Conservation (phyloP, 2,797 vertebrate species). For the Carduelis carduelis region DNA sequence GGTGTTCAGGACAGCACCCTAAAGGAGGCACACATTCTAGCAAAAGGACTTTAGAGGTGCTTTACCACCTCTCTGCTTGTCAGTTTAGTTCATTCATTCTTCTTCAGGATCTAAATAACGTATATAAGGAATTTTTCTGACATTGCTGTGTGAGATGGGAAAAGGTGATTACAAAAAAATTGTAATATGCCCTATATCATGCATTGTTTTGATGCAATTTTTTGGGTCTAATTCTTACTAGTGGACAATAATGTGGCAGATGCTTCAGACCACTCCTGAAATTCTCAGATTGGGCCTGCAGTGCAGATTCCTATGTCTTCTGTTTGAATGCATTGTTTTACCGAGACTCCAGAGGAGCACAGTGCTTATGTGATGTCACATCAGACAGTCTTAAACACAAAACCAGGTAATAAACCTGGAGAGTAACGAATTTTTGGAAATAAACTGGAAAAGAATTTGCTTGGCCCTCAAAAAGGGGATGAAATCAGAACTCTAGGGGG, state of each 20-base stretch:
- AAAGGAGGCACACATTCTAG: neutral
- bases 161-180: neutral
- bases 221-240: neutral
- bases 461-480: neutral
- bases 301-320: neutral
- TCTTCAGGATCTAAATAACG: neutral
- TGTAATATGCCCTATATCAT: neutral
- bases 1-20: neutral
- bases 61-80: neutral
- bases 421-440: neutral
- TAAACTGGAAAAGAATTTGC: neutral
- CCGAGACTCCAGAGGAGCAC: neutral
- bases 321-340: neutral
- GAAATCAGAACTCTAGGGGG: neutral
- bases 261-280: neutral
- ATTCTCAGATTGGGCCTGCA: neutral
- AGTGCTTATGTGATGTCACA: neutral
- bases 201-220: neutral
- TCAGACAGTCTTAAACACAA: neutral
- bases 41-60: neutral
- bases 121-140: neutral
- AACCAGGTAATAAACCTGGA: neutral
- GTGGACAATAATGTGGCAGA: neutral
- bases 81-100: neutral
- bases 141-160: neutral